Conservation (phyloP, 2,888 invertebrate species). For the Drosophila subquinaria region DNA sequence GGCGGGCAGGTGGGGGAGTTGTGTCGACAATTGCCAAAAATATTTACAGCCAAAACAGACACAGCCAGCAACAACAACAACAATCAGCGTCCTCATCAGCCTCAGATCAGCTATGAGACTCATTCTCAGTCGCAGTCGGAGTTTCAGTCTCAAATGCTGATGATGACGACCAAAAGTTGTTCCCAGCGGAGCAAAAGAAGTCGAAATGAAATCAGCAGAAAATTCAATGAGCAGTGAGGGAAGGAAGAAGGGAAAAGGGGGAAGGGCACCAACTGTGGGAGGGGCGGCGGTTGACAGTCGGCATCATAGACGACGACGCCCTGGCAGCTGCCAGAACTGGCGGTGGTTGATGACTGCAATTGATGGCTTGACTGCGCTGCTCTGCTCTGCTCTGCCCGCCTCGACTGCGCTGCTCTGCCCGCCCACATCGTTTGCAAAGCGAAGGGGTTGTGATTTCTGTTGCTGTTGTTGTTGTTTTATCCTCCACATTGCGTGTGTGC, state of each 20-base stretch:
- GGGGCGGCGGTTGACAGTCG: slow-evolving; percentile 27
- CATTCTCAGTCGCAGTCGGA: too few species aligned
- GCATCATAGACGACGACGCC: slow-evolving; percentile 42
- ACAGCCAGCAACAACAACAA: slow-evolving; percentile 50
- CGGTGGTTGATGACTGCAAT: slow-evolving; percentile 80
- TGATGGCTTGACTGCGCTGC: slow-evolving; percentile 56
- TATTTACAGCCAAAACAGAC: slow-evolving; percentile 80
- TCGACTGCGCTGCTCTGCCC: slow-evolving; percentile 19
- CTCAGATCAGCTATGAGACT: slow-evolving; percentile 32
- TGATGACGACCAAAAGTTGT: slow-evolving; percentile 65
- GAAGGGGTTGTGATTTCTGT: slow-evolving; percentile 76
- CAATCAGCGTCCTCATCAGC: slow-evolving; percentile 58
- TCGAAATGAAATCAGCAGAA: slow-evolving; percentile 85
- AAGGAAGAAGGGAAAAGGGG: too few species aligned
- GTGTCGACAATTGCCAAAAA: slow-evolving; percentile 77
- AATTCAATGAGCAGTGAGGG: slow-evolving; percentile 76
- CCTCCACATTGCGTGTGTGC: slow-evolving; percentile 46
- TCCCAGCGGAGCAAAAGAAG: slow-evolving; percentile 83
- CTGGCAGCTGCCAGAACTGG: slow-evolving; percentile 64
- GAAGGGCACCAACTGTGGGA: neutral
- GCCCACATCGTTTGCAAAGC: slow-evolving; percentile 69
- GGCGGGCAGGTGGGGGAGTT: neutral
- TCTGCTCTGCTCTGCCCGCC: neutral
- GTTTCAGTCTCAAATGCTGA: slow-evolving; percentile 37
- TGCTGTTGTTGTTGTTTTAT: slow-evolving; percentile 33